Evolutionary conservation across 92 coral and sea anemone species (phyloP).

Genomic region (Pocillopora grandis): DNA sequence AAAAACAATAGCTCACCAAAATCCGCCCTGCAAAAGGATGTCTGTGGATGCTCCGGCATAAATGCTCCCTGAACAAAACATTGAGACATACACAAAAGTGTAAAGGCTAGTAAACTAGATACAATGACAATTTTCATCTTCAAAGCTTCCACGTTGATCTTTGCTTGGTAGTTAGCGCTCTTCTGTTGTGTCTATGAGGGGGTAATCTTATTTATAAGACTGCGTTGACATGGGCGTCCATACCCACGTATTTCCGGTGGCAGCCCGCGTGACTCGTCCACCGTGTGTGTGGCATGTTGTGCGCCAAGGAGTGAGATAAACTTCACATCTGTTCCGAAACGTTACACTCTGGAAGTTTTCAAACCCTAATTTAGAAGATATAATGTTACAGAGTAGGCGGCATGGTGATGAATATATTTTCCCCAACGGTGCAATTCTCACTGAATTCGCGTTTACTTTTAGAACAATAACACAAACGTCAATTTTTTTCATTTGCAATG

Average conservation of each 20-base stretch:
- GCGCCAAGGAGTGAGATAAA: not conserved
- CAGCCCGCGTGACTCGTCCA: slow-evolving; percentile 11
- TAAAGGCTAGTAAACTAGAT: slow-evolving; percentile 7
- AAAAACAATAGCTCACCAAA: slow-evolving; percentile 39
- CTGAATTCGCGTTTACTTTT: too few species aligned
- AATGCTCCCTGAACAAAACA: slow-evolving; percentile 8
- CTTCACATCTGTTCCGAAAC: not conserved
- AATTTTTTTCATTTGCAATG: too few species aligned
- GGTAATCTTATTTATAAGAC: not conserved
- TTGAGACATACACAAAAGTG: not conserved
- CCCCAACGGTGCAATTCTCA: too few species aligned
- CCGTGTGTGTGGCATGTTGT: not conserved
- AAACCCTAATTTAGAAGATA: too few species aligned
- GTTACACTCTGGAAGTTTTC: too few species aligned
- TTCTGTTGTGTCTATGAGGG: not conserved
- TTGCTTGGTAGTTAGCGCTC: not conserved
- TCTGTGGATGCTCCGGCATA: slow-evolving; percentile 60
- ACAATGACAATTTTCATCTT: slow-evolving; percentile 25
- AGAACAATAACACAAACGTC: too few species aligned
- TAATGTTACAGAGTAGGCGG: too few species aligned
- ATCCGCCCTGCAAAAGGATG: slow-evolving; percentile 59
- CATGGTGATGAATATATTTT: too few species aligned
- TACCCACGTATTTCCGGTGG: slow-evolving; percentile 21
- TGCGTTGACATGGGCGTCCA: slow-evolving; percentile 19
- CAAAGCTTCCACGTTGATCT: not conserved